Conservation (phyloP, 2,888 invertebrate genomes). For the Xestia ashworthii region DNA sequence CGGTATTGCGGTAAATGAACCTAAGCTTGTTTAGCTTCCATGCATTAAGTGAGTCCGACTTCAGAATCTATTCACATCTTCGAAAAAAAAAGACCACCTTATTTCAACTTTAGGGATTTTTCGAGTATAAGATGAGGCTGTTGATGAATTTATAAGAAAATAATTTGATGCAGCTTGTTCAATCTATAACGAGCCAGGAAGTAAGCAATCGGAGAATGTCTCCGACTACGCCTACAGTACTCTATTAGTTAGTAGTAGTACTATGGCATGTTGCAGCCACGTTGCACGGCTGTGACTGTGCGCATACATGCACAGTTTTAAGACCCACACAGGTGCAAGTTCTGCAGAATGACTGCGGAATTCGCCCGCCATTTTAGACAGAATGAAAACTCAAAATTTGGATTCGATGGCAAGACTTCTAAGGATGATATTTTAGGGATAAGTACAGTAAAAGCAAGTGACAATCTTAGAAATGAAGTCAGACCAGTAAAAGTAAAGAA, state of each 20-base stretch:
- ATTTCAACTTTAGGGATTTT: not conserved
- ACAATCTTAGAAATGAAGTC: not conserved
- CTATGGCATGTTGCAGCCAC: slow-evolving; percentile 77
- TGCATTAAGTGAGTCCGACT: slow-evolving; percentile 30
- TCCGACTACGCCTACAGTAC: slow-evolving; percentile 79
- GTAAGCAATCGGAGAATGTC: slow-evolving; percentile 79
- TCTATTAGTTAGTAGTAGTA: slow-evolving; percentile 72
- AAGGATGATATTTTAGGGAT: not conserved
- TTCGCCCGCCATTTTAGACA: slow-evolving; percentile 79
- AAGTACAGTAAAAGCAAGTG: not conserved
- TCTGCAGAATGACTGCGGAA: slow-evolving; percentile 72
- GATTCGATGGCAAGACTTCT: not conserved
- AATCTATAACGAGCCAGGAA: slow-evolving; percentile 74
- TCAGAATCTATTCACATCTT: slow-evolving; percentile 25
- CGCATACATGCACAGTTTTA: slow-evolving; percentile 73
- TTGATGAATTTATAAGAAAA: not conserved
- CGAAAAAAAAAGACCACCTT: not conserved
- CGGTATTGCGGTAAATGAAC: slow-evolving; percentile 74
- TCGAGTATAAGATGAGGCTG: not conserved
- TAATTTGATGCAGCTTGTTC: slow-evolving; percentile 9
- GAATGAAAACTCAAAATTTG: slow-evolving; percentile 22
- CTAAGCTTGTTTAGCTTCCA: slow-evolving; percentile 54
- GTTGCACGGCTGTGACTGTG: slow-evolving; percentile 75
- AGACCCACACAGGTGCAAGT: slow-evolving; percentile 70
- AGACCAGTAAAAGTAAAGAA: not conserved